Evolutionary conservation across 2,797 vertebrate species (phyloP), one percentile per base, ranked within the genome.

Genomic region (Scarus forsteni): DNA sequence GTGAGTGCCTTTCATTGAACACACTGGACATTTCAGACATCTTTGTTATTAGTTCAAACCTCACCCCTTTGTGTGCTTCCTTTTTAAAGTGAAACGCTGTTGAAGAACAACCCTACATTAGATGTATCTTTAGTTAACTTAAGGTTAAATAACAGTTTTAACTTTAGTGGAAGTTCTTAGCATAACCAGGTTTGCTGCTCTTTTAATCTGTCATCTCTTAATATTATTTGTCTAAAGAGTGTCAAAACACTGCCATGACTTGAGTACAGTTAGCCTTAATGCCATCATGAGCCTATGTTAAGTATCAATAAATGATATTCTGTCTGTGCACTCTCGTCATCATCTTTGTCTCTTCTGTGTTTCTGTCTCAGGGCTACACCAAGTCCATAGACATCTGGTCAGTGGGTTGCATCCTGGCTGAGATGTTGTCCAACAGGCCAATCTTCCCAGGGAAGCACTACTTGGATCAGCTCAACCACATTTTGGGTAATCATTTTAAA

Each of bases 301-400:
- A 5, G n/a, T 18, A 3, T 4, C 9, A 7, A 3, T 14, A 45
- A 12, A 18, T 19, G 34, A 43, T 1, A 42, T 18, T 5, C 3
- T 36, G 11, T 18, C 15, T 40, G n/a, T 10, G 2, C 10, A 8
- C 51, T 39, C n/a, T 12, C n/a, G 42, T 74, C 1, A 2, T 66
- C 39, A 48, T 61, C 35, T 15, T 14, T 53, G 34, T 53, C 7
- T 52, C 1, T 52, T 1, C 50, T 74, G n/a, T 40, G 18, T 50
- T 6, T 63, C 43, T 0, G 49, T 71, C 62, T 60, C 87, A 97
- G 96, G 96, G 96, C 85, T 97, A 97, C 39, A 96, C 96, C 81
- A 96, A 96, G 91, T 96, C 96, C 90, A 97, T 98, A 75, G 97
- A 98, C 90, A 97, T 98, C 85, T 98, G 97, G 97, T 97, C 96